Conservation (phyloP, 1,140 invertebrate genomes). For the Triops cancriformis region DNA sequence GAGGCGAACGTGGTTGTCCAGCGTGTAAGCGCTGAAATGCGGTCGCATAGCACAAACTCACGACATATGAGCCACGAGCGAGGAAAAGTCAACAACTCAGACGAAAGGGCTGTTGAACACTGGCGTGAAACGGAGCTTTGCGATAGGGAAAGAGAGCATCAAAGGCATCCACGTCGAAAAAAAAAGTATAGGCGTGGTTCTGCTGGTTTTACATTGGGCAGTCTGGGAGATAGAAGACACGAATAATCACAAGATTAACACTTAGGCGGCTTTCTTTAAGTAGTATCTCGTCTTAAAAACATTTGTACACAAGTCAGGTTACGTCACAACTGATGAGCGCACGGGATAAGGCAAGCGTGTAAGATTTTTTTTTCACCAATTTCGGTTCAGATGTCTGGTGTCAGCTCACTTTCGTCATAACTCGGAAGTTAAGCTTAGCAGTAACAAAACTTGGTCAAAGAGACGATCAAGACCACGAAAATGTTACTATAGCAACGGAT, state of each 20-base stretch:
- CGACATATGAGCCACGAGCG: neutral
- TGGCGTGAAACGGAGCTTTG: neutral
- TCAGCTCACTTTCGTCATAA: neutral
- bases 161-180: neutral
- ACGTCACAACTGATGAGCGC: neutral
- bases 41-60: neutral
- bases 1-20: neutral
- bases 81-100: neutral
- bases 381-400: neutral
- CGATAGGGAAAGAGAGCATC: neutral
- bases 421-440: too few species aligned
- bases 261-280: neutral
- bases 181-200: constrained; percentile 2
- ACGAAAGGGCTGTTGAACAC: neutral
- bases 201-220: neutral
- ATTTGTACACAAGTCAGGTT: neutral
- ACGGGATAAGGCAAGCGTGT: neutral
- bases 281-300: neutral
- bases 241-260: neutral
- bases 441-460: too few species aligned
- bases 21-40: neutral
- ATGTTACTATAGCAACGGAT: constrained; percentile 3
- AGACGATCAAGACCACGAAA: too few species aligned
- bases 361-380: neutral
- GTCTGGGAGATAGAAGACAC: neutral